Base-by-base conservation (phyloP, 2,113 vertebrate genomes). In the Morone saxatilis region DNA sequence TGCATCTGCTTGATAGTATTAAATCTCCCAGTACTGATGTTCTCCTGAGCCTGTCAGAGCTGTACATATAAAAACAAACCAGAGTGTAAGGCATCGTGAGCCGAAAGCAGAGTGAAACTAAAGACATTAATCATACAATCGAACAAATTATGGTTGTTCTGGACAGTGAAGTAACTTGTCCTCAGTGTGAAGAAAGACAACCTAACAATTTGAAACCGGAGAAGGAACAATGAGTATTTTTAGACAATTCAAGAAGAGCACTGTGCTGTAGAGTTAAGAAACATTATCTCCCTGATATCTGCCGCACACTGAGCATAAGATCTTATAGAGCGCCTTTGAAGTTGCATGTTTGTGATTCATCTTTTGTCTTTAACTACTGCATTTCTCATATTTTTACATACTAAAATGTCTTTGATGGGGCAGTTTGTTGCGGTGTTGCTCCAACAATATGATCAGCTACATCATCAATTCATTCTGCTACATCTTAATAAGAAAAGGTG, bases 71-170 rank as follows among this genome's bases (percentile, higher is more conserved):
- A 17, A 31, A 61, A 51, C 20, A 75, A 25, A 25, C 0, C 60
- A 48, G 13, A 20, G 73, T 57, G 5, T 66, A 90, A 90, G 86
- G 84, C 81, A 45, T 53, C 0, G 22, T 65, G 73, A 47, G 51
- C 25, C 14, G 40, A 45, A 57, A 60, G 43, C 13, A 19, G 1
- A 71, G 36, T 40, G 41, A 77, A 25, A 31, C 10, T 0, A 78
- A 38, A 74, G 11, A 36, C 1, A 61, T 43, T 19, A 68, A 3
- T 14, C 10, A 31, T 11, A 7, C 7, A 51, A 48, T 31, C 5
- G 36, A 16, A 79, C n/a, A 20, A 47, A 11, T 22, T 11, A 38
- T n/a, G 51, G 36, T 53, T 41, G 6, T 22, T 53, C 7, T 74
- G 45, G 13, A 51, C 19, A 22, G 31, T 61, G 36, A 59, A 20